Evolutionary conservation across 2,113 vertebrate genomes (phyloP), one percentile per base, ranked within the genome.

Genomic region (Elephas maximus): DNA sequence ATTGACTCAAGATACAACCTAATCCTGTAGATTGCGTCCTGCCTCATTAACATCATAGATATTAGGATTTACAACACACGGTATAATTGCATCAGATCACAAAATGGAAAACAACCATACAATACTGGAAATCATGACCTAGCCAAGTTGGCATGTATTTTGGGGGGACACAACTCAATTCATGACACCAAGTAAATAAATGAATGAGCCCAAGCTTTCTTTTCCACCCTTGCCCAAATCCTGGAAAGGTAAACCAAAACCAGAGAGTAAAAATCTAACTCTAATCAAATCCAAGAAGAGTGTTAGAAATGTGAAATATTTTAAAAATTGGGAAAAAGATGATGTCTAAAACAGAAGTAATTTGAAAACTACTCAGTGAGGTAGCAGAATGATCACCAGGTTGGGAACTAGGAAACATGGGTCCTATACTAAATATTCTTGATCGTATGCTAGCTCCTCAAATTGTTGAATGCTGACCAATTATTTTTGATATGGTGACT

Each of bases 261-360:
- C 9, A 63, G 84, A 51, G 48, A 8, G 2, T 45, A 60, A 53
- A 80, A 86, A 69, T 57, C 69, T 28, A 73, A 23, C 2, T 2
- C 18, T 8, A 45, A 3, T n/a, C 48, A 77, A 44, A 45, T 63
- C 62, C 48, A 74, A 90, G 71, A 57, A 37, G 15, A 14, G 33
- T 21, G n/a, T 41, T 60, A 51, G 67, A 85, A 82, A 91, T 81
- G 60, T 21, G 79, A 67, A 80, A 76, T 12, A 17, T 51, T 91
- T 83, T 84, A 83, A 92, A 96, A 57, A 57, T n/a, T 17, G 30
- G 80, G 45, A 44, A 65, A 84, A 90, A 83, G 69, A 73, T 23
- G 51, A 21, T 44, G 5, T 65, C 17, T 92, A 44, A 73, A 78
- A 67, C 28, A 60, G 71, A 91, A 74, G 10, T 62, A 30, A 60